Evolutionary conservation across 1,140 invertebrate genomes (phyloP), one percentile per base, ranked within the genome.

Genomic region (Drosophila tristis): DNA sequence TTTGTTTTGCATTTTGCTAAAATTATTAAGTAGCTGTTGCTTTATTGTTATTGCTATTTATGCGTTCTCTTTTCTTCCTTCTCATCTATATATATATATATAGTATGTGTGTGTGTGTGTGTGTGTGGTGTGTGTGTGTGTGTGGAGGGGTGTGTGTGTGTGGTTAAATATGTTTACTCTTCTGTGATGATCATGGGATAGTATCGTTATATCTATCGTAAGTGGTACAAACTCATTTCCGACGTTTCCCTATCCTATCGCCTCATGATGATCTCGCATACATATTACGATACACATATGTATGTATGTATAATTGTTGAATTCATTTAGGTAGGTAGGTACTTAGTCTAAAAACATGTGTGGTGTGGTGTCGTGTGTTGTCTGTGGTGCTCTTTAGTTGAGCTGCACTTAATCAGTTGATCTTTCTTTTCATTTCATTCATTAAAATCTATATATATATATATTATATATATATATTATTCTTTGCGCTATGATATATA

Each of bases 1-100:
- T 55, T 51, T 65, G 56, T 73, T 70, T 80, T 87, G 81, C 81
- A 86, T 89, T 87, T 82, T 87, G 71, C 82, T 87, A 86, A 85
- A 87, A 79, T 87, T 76, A 82, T 82, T 87, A 87, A 87, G 84
- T 89, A 87, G 84, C 82, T 89, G 82, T 87, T 87, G 82, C 82
- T 87, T 87, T 87, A 87, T 87, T 87, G 67, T 82, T 82, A 78
- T 77, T 78, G 65, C 74, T 78, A 78, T 71, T 72, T 78, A 71
- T 84, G 78, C 63, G 78, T 78, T 60, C 60, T 70, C 64, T 80
- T 73, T 51, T 60, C 56, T 51, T 56, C 64, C 74, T 62, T 76
- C 31, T 61, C 48, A 68, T 75, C 51, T 67, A 49, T 50, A 62
- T 56, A 16, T 63, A 74, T 57, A 67, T 42, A 47, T 54, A 74